phyloP scores from a whole-genome alignment of 2,888 invertebrate genomes.

The Coleophora deauratella region DNA sequence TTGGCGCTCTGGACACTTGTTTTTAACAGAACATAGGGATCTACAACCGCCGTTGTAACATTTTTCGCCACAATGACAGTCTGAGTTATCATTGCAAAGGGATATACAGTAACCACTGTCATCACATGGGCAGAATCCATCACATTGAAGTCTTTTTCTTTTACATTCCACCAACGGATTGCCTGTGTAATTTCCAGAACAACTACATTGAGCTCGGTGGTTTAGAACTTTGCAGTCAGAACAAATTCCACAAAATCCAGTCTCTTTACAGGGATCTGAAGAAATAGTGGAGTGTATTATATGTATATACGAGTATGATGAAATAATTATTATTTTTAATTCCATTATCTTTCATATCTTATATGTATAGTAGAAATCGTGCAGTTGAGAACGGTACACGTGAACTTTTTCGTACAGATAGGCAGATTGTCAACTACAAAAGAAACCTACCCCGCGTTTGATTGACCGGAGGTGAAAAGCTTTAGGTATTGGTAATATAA shows the following conservation, averaged over 20 bases:
- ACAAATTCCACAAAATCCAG: constrained; percentile 85
- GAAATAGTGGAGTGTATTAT: constrained; percentile 17
- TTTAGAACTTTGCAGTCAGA: constrained; percentile 87
- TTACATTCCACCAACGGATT: constrained; percentile 87
- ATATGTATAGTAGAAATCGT: too few species aligned
- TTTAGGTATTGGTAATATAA: too few species aligned
- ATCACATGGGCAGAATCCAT: constrained; percentile 86
- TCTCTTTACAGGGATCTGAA: constrained; percentile 84
- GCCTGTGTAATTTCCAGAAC: constrained; percentile 85
- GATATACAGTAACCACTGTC: constrained; percentile 85
- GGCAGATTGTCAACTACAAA: too few species aligned
- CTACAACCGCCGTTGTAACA: constrained; percentile 84
- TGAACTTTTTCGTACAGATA: too few species aligned
- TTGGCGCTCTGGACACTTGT: constrained; percentile 84
- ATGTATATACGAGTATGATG: neutral
- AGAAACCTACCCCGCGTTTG: too few species aligned
- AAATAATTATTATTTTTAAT: neutral
- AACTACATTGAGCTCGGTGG: constrained; percentile 90
- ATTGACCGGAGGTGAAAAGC: too few species aligned
- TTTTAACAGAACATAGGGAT: constrained; percentile 78
- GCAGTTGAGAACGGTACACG: too few species aligned
- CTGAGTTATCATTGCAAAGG: constrained; percentile 76
- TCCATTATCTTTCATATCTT: too few species aligned
- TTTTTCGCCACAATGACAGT: constrained; percentile 88
- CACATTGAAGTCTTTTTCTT: constrained; percentile 81